Evolutionary conservation across 2,888 invertebrate genomes (phyloP), one percentile per base, ranked within the genome.

Genomic region (Cordilura impudica): DNA sequence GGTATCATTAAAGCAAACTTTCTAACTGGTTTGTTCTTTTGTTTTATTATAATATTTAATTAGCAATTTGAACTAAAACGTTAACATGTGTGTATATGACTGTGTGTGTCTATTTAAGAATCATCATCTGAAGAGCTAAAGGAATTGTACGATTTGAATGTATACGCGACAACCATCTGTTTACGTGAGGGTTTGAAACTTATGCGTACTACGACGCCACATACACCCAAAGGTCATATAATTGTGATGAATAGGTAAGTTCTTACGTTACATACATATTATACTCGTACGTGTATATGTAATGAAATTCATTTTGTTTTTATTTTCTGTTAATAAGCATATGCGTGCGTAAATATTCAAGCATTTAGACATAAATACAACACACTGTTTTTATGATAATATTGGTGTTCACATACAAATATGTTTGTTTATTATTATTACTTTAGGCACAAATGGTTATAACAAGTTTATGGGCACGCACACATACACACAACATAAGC

Each of bases 241-340:
- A 90, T 94, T 63, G 90, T 93, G 65, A 90, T 94, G 67, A 93
- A 92, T 86, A 93, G 93, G 93, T 92, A 31, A 71, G 75, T 43
- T 5, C 5, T 12, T 35, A 35, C 12, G 35, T 2, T 35, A 12
- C 8, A 29, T 29, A 29, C 6, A 29, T 3, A 29, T 1, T 8
- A 1, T 2, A 5, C n/a, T n/a, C n/a, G n/a, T n/a, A n/a, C n/a
- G n/a, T n/a, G n/a, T n/a, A n/a, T n/a, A n/a, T n/a, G n/a, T 2
- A 31, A 10, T 31, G 8, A 10, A 39, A 39, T n/a, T 39, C 12
- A 39, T 39, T 39, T 39, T 2, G n/a, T 39, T 39, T 39, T 39
- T 39, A 39, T 39, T n/a, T 39, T 39, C 12, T 2, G 31, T 31
- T 39, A 39, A 39, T 39, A 39, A 39, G 4, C n/a, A n/a, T 10